Conservation (phyloP, 2,113 vertebrate species). For the Epinephelus fuscoguttatus region DNA sequence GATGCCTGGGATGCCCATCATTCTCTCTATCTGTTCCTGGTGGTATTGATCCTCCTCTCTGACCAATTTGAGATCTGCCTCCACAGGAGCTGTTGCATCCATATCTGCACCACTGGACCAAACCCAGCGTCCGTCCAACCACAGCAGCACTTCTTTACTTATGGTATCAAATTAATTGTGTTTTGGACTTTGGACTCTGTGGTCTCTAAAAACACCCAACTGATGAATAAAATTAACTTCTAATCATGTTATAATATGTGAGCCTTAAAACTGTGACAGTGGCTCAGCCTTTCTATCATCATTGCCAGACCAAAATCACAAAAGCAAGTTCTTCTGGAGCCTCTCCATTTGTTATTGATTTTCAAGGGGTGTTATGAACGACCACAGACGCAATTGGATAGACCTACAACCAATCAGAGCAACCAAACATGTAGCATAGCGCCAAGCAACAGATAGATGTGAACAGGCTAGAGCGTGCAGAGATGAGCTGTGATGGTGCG, state of each 20-base stretch:
- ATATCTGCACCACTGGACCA: conserved; percentile 74
- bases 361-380: too few species aligned
- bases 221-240: neutral
- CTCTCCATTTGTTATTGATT: too few species aligned
- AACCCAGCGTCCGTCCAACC: conserved; percentile 49
- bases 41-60: conserved; percentile 72
- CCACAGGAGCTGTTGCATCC: conserved; percentile 67
- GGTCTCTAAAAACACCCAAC: neutral
- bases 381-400: too few species aligned
- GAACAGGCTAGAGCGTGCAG: too few species aligned
- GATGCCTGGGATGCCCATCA: conserved; percentile 74
- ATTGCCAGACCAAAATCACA: too few species aligned
- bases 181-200: conserved; percentile 17
- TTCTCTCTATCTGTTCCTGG: conserved; percentile 72
- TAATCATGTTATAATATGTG: neutral
- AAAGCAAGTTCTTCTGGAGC: too few species aligned
- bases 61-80: conserved; percentile 76
- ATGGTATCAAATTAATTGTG: conserved; percentile 35
- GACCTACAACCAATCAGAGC: too few species aligned
- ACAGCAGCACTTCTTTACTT: conserved; percentile 46
- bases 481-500: too few species aligned
- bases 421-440: too few species aligned
- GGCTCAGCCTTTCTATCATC: neutral
- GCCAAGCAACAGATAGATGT: too few species aligned
- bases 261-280: neutral